Conservation (phyloP, 2,888 invertebrate genomes). For the Geophilus truncorum region DNA sequence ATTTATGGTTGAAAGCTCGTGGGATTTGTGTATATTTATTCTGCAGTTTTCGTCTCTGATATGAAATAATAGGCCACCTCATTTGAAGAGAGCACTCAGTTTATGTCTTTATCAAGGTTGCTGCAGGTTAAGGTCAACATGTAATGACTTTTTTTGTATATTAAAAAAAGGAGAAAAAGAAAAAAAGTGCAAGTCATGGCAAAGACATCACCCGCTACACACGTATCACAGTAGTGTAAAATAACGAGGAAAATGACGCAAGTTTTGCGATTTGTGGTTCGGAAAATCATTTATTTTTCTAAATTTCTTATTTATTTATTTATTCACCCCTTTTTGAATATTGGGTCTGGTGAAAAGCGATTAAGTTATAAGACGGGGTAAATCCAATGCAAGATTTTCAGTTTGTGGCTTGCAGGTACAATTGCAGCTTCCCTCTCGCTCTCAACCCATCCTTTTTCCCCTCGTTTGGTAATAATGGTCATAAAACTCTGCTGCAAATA, state of each 20-base stretch:
- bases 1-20: neutral
- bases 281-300: no score
- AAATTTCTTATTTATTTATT: no score
- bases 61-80: neutral
- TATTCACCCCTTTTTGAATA: no score
- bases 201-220: neutral
- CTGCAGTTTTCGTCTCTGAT: neutral
- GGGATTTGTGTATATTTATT: neutral
- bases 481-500: constrained; percentile 29
- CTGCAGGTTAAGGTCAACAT: neutral
- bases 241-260: neutral
- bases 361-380: neutral
- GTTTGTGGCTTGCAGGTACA: neutral
- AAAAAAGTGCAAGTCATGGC: neutral
- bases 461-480: neutral
- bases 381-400: neutral
- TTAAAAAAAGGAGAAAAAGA: neutral
- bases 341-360: neutral
- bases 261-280: no score
- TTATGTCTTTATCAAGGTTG: neutral
- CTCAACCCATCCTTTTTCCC: neutral
- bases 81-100: neutral
- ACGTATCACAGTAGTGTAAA: neutral
- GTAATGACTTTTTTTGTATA: neutral
- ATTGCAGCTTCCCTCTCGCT: neutral